Conservation (phyloP, 2,888 invertebrate genomes). For the Zelleria hepariella region DNA sequence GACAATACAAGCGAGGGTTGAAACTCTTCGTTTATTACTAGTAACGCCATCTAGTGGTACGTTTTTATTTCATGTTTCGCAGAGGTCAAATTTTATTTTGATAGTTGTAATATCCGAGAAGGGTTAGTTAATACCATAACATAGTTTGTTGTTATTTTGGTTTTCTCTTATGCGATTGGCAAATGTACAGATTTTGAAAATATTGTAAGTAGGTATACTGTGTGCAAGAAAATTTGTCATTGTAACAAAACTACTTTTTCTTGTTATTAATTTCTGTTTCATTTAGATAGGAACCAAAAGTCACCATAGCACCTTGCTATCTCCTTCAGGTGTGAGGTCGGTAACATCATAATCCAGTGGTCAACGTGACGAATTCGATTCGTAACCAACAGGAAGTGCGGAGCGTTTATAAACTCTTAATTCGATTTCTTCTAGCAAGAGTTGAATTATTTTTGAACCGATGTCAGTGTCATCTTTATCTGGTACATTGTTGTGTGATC, state of each 20-base stretch:
- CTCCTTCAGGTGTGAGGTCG: background rate
- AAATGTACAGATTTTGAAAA: too few species aligned
- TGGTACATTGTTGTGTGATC: background rate
- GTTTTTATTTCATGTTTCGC: background rate
- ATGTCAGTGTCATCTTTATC: background rate
- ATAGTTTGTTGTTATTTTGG: too few species aligned
- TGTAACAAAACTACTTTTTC: too few species aligned
- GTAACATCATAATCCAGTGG: constrained; percentile 5
- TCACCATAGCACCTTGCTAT: too few species aligned
- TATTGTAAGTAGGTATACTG: too few species aligned
- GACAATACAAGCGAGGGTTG: background rate
- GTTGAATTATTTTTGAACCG: background rate
- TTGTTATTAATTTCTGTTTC: too few species aligned
- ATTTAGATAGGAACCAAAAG: too few species aligned
- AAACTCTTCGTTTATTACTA: background rate
- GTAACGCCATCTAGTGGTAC: background rate
- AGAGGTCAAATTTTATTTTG: too few species aligned
- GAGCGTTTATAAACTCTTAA: background rate
- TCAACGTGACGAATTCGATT: constrained; percentile 4
- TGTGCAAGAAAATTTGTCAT: too few species aligned
- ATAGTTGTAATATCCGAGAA: too few species aligned
- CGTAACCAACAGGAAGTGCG: background rate
- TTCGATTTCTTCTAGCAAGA: background rate
- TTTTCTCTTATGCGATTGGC: too few species aligned
- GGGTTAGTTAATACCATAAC: too few species aligned